Base-by-base conservation (phyloP, 2,888 invertebrate genomes). In the Caenorhabditis virilis region DNA sequence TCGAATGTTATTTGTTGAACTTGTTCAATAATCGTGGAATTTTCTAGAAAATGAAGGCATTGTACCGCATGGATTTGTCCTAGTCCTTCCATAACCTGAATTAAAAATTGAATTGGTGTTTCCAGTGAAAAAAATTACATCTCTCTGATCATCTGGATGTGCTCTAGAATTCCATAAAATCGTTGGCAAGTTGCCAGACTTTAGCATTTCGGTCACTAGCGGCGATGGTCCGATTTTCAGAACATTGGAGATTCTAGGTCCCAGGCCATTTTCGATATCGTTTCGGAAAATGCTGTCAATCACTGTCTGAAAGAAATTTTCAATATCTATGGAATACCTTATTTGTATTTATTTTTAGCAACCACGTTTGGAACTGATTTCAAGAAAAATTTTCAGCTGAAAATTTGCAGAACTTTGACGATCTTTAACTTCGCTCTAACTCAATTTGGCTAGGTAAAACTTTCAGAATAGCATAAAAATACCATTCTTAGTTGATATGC, bases 1-100 rank as follows among this genome's bases (percentile, higher is more conserved):
- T 65, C 61, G 26, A 68, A 71, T 27, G 65, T 35, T 16, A 49
- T 35, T 27, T 48, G 45, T 51, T 51, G 51, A 43, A 67, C 52
- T 54, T 55, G 38, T 20, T 48, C 45, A 43, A 67, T 54, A 23
- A 63, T 42, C 16, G 60, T 55, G 20, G 51, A 39, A 38, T 68
- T 65, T 25, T 50, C 11, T 9, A 71, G 27, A 16, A 66, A 41
- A 41, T 66, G 61, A n/a, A 50, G 18, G 20, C 66, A 66, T 53
- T 66, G 66, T 20, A 60, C 41, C 22, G 53, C 46, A 38, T 66
- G 66, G 7, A 66, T 26, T 30, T 60, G 52, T 7, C 66, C 66
- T 18, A 66, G 53, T 6, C 66, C 60, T 46, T 56, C 58, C 66
- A 66, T 66, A 35, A 66, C 43, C 65, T 65, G 38, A 46, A 64